Percentiles rank a stretch among this genome's conserved stretches.
Conservation (phyloP, 2,888 invertebrate species). For the Epinotia ramella region DNA sequence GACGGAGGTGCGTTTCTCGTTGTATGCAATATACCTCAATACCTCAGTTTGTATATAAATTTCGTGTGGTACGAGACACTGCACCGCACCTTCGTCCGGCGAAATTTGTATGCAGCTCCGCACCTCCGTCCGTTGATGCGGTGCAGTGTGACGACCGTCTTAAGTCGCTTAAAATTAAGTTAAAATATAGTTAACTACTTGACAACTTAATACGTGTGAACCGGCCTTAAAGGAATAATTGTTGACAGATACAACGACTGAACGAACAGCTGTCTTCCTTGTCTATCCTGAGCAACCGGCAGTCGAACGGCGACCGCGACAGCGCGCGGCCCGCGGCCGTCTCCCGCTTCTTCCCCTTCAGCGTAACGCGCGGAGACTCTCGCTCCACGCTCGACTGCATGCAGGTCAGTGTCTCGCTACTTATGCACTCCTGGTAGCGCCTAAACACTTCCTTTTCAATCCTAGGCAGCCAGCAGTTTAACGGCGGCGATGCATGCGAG, state of each 20-base stretch:
- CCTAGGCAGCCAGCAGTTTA: neutral
- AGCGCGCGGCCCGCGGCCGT: slow-evolving; percentile 54
- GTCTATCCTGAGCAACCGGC: slow-evolving; percentile 65
- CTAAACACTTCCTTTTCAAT: slow-evolving; percentile 56
- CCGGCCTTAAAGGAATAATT: neutral
- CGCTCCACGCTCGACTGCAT: slow-evolving; percentile 64
- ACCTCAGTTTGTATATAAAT: too few relatives aligned
- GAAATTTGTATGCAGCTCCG: too few relatives aligned
- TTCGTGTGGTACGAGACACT: too few relatives aligned
- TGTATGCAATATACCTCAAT: too few relatives aligned
- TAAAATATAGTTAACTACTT: too few relatives aligned
- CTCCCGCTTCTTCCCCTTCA: slow-evolving; percentile 79
- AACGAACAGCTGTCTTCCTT: slow-evolving; percentile 70
- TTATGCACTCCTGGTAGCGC: slow-evolving; percentile 89
- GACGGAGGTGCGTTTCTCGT: too few relatives aligned
- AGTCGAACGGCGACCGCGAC: slow-evolving; percentile 57
- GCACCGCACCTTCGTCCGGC: too few relatives aligned
- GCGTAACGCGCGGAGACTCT: slow-evolving; percentile 57
- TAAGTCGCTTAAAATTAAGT: too few relatives aligned
- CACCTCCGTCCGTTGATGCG: too few relatives aligned
- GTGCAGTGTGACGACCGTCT: too few relatives aligned
- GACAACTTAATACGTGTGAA: too few relatives aligned
- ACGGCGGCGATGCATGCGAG: too few relatives aligned
- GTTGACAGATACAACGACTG: slow-evolving; percentile 69
- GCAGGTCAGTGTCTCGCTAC: slow-evolving; percentile 86